Evolutionary conservation across 2,888 invertebrate species (phyloP).

Genomic region (Ctena decussata): DNA sequence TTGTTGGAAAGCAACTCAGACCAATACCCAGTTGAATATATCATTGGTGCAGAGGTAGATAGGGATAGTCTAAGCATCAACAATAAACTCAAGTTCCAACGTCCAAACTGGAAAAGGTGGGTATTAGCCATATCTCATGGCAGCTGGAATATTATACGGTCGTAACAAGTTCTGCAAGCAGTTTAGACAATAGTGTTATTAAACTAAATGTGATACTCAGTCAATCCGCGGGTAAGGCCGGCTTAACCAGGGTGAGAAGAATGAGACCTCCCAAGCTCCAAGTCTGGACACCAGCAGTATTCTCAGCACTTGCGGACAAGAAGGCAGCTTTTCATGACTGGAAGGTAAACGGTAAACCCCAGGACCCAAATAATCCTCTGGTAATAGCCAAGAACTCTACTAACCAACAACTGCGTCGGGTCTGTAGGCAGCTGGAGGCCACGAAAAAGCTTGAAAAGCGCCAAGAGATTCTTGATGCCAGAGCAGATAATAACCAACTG

Average conservation of each 20-base stretch:
- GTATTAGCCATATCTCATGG: neutral
- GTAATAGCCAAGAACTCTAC: neutral
- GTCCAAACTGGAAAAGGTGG: neutral
- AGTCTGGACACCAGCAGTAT: neutral
- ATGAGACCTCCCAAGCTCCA: neutral
- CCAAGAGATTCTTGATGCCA: neutral
- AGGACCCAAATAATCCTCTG: neutral
- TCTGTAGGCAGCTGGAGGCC: neutral
- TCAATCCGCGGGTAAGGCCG: neutral
- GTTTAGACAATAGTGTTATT: neutral
- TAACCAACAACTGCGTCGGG: neutral
- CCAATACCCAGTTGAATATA: neutral
- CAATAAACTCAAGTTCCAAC: too few species aligned
- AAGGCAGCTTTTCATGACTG: neutral
- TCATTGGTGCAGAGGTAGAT: neutral
- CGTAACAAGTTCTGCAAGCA: neutral
- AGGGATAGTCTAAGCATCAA: neutral
- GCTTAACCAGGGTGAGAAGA: neutral
- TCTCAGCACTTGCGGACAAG: neutral
- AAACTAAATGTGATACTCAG: neutral
- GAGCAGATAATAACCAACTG: neutral
- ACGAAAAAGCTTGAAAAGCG: too few species aligned
- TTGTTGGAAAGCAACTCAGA: neutral
- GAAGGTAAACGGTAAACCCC: neutral
- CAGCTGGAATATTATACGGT: neutral